Base-by-base conservation (phyloP, 2,113 vertebrate genomes). In the Colaptes auratus region DNA sequence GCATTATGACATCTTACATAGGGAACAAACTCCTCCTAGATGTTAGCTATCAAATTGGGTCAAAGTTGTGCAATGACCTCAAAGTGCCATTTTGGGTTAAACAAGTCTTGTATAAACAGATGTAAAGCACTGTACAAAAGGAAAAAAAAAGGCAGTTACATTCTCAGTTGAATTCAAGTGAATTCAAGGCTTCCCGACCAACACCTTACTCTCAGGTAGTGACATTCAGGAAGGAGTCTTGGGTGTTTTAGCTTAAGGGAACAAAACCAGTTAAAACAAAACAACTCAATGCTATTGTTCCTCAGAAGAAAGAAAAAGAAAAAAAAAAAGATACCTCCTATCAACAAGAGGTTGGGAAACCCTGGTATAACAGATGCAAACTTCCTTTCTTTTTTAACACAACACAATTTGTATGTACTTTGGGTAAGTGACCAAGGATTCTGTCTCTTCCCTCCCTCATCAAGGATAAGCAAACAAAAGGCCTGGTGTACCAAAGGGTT, bases 1-100 rank as follows among this genome's bases (percentile, higher is more conserved):
- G 96, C 95, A 97, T 96, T 96, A 90, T 96, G 97, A 98, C 97
- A 98, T 96, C 91, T 97, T 98, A 98, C 97, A 98, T 46, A 98
- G 93, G 97, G 96, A 96, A 97, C 96, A 97, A 97, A 97, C 95
- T 96, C 97, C 83, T 98, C 95, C 97, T 96, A 96, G 96, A 70
- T 67, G 94, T 95, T 93, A 95, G 95, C 97, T 97, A 96, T 93
- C 90, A 91, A 97, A 94, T 67, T 65, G 20, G 94, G 92, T 94
- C 95, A 66, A 97, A 90, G 81, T 70, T 91, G 96, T 91, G 88
- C 88, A 67, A 93, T 78, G 84, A 96, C 92, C 95, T 95, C 84
- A 42, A 91, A 95, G 96, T 96, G 96, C 92, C 91, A 59, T 75
- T 96, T 91, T 31, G 94, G 93, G 92, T 93, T 92, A 96, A 97